A percentile compares a stretch with the other conserved stretches of the same genome.
Evolutionary conservation across 1,140 invertebrate genomes (phyloP).

Genomic region (Cepaea nemoralis): DNA sequence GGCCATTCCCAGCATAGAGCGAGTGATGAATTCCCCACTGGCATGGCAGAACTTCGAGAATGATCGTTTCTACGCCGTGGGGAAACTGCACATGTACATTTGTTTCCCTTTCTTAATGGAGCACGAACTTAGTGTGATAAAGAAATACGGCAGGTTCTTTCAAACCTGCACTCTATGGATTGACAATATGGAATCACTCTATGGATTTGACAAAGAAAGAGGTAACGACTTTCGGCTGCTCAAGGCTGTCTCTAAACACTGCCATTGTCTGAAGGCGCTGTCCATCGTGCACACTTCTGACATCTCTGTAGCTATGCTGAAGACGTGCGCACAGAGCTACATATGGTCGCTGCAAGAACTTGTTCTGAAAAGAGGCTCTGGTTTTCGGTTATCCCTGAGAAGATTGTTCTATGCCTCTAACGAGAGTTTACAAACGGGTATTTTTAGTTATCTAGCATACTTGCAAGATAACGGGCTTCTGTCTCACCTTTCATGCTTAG

Average conservation of each 20-base stretch:
- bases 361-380: background rate
- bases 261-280: background rate
- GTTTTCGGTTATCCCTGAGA: background rate
- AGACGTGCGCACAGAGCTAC: background rate
- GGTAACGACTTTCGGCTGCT: conserved; percentile 15
- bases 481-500: background rate
- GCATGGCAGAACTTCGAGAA: conserved; percentile 29
- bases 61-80: conserved; percentile 18
- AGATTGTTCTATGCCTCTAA: conserved; percentile 28
- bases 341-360: background rate
- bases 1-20: background rate
- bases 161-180: conserved; percentile 29
- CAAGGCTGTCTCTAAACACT: conserved; percentile 2
- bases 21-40: conserved; percentile 27
- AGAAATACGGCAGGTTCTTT: conserved; percentile 17
- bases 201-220: background rate
- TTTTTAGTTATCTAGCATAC: conserved; percentile 4
- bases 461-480: conserved; percentile 7
- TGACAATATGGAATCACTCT: background rate
- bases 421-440: background rate
- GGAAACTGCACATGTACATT: conserved; percentile 20
- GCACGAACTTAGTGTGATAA: conserved; percentile 7
- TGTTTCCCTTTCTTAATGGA: conserved; percentile 7
- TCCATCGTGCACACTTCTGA: conserved; percentile 27
- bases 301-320: background rate